Evolutionary conservation across 2,888 invertebrate genomes (phyloP).

Genomic region (Bellardia bayeri): DNA sequence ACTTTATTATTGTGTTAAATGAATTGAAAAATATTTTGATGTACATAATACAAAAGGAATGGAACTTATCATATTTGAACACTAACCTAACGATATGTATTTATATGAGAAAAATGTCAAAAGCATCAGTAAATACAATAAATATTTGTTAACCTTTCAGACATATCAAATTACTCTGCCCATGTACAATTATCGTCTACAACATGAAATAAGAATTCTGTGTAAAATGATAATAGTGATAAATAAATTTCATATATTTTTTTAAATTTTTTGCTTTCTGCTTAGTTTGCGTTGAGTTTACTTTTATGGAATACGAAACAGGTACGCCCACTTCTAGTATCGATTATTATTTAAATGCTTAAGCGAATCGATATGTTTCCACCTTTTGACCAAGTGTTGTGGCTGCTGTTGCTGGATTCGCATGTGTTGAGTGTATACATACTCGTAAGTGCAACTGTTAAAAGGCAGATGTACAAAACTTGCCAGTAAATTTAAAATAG

Average conservation of each 20-base stretch:
- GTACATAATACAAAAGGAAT: too few relatives aligned
- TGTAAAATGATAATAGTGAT: conserved; percentile 68
- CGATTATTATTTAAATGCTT: conserved; percentile 71
- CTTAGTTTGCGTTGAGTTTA: not conserved
- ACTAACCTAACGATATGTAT: too few relatives aligned
- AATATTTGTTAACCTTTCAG: conserved; percentile 69
- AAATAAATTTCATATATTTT: conserved; percentile 54
- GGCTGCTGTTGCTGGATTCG: conserved; percentile 46
- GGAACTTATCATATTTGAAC: too few relatives aligned
- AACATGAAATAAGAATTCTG: conserved; percentile 30
- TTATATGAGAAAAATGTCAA: conserved; percentile 60
- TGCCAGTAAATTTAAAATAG: conserved; percentile 1
- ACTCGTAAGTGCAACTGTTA: conserved; percentile 62
- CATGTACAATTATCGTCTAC: conserved; percentile 68
- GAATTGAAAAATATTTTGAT: too few relatives aligned
- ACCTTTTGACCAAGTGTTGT: conserved; percentile 69
- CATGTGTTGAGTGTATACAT: not conserved
- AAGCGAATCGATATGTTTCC: conserved; percentile 71
- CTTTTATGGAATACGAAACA: conserved; percentile 67
- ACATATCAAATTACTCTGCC: conserved; percentile 70
- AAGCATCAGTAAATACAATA: conserved; percentile 56
- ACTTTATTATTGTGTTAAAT: too few relatives aligned
- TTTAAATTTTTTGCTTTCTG: conserved; percentile 8
- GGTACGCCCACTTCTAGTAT: conserved; percentile 72
- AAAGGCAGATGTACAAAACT: conserved; percentile 61